Conservation (phyloP, 2,888 invertebrate species). For the Cylindroiulus punctatus region DNA sequence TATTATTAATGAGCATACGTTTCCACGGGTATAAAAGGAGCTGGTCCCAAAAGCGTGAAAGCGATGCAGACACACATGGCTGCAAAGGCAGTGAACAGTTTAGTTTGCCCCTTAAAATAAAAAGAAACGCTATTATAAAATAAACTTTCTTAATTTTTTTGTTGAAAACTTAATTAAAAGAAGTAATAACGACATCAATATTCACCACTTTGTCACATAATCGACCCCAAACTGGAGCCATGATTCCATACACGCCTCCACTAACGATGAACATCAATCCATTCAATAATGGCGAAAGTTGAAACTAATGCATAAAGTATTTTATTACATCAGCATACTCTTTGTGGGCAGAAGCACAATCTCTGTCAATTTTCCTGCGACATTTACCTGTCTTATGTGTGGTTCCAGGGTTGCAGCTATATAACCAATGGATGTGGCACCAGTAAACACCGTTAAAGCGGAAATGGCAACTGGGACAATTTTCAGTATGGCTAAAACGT, state of each 20-base stretch:
- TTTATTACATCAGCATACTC: neutral
- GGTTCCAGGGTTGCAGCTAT: slow-evolving; percentile 89
- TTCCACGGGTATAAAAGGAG: slow-evolving; percentile 76
- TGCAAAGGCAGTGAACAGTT: slow-evolving; percentile 76
- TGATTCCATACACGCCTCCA: slow-evolving; percentile 81
- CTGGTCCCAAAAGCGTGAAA: slow-evolving; percentile 81
- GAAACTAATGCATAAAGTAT: slow-evolving; percentile 35
- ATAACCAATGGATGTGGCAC: slow-evolving; percentile 86
- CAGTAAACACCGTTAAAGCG: slow-evolving; percentile 77
- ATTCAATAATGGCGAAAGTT: slow-evolving; percentile 72
- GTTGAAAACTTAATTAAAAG: neutral
- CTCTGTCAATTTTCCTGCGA: too few species aligned
- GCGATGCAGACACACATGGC: slow-evolving; percentile 75
- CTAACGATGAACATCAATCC: slow-evolving; percentile 87
- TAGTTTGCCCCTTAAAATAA: slow-evolving; percentile 71
- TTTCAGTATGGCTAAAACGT: slow-evolving; percentile 66
- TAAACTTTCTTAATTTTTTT: slow-evolving; percentile 10
- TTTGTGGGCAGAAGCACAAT: neutral
- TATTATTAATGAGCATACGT: slow-evolving; percentile 68
- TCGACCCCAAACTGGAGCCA: slow-evolving; percentile 84
- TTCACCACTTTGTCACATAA: slow-evolving; percentile 76
- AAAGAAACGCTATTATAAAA: too few species aligned
- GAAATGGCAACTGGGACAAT: slow-evolving; percentile 80
- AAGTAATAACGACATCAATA: neutral
- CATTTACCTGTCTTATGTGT: slow-evolving; percentile 75